Conservation (phyloP, 2,113 vertebrate genomes). For the Zosterops borbonicus region DNA sequence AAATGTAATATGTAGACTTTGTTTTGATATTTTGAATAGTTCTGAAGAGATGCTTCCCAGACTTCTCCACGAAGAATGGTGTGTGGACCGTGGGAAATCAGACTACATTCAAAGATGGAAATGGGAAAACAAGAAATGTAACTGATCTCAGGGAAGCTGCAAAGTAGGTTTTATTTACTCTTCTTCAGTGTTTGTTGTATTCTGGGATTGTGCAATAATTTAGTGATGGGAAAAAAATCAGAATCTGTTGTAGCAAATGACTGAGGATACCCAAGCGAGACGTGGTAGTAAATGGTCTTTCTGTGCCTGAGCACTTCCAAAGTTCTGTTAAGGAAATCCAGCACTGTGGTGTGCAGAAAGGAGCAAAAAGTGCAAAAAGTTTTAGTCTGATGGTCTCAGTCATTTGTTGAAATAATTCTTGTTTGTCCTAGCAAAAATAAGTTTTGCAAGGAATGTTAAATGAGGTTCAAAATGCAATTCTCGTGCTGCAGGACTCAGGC, state of each 20-base stretch:
- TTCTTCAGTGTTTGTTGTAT: background rate
- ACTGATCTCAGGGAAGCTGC: slow-evolving; percentile 85
- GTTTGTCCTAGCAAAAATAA: background rate
- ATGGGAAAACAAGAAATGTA: slow-evolving; percentile 80
- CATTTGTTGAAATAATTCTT: background rate
- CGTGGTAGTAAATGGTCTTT: background rate
- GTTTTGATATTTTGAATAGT: slow-evolving; percentile 76
- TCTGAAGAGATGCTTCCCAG: slow-evolving; percentile 94
- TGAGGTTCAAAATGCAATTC: background rate
- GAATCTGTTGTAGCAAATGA: background rate
- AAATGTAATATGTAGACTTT: background rate
- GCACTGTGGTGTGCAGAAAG: background rate
- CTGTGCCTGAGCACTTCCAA: background rate
- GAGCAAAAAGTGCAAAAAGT: background rate
- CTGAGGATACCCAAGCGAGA: background rate
- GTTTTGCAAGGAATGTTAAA: background rate
- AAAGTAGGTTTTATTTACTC: slow-evolving; percentile 79
- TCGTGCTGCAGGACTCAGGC: background rate
- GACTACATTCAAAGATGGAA: slow-evolving; percentile 84
- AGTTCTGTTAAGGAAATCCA: background rate
- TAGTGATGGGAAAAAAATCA: background rate
- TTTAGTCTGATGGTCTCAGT: background rate
- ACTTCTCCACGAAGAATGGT: slow-evolving; percentile 87
- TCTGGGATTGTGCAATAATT: background rate
- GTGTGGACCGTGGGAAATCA: slow-evolving; percentile 84